Evolutionary conservation across 2,888 invertebrate species (phyloP).

Genomic region (Drosophila mulleri): DNA sequence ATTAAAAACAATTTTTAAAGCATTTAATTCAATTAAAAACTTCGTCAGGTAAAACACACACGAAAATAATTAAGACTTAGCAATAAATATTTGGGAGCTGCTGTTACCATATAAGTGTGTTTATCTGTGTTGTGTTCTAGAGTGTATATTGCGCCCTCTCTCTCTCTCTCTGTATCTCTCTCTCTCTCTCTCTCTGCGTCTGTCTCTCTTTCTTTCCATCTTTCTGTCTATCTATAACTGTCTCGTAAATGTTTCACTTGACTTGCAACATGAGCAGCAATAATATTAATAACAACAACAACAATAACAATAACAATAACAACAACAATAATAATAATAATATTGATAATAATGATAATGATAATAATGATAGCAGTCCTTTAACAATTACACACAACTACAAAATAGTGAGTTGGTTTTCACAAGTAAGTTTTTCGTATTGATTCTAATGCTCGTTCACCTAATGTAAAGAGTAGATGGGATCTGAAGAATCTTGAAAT

Average conservation of each 20-base stretch:
- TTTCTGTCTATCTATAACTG: slow-evolving; percentile 4
- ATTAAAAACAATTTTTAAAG: slow-evolving; percentile 36
- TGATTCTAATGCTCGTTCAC: background rate
- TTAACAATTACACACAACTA: slow-evolving; percentile 61
- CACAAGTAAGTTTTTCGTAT: slow-evolving; percentile 79
- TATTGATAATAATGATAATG: slow-evolving; percentile 27
- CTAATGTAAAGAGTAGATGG: background rate
- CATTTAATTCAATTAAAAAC: slow-evolving; percentile 43
- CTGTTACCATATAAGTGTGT: background rate
- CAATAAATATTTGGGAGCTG: slow-evolving; percentile 50
- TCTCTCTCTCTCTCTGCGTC: background rate
- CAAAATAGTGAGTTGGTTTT: slow-evolving; percentile 82
- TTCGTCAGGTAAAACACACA: slow-evolving; percentile 52
- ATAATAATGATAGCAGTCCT: slow-evolving; percentile 31
- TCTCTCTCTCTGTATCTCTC: background rate
- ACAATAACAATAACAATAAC: slow-evolving; percentile 27
- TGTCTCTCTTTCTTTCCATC: background rate
- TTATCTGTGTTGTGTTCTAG: slow-evolving; percentile 27
- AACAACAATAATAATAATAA: slow-evolving; percentile 30
- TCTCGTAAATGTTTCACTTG: slow-evolving; percentile 2
- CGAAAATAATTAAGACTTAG: slow-evolving; percentile 2
- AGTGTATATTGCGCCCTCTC: slow-evolving; percentile 12
- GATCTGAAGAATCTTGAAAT: background rate
- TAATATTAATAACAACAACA: background rate
- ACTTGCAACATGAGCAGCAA: slow-evolving; percentile 37